Base-by-base conservation (phyloP, 1,140 invertebrate species). In the Spodoptera frugiperda region DNA sequence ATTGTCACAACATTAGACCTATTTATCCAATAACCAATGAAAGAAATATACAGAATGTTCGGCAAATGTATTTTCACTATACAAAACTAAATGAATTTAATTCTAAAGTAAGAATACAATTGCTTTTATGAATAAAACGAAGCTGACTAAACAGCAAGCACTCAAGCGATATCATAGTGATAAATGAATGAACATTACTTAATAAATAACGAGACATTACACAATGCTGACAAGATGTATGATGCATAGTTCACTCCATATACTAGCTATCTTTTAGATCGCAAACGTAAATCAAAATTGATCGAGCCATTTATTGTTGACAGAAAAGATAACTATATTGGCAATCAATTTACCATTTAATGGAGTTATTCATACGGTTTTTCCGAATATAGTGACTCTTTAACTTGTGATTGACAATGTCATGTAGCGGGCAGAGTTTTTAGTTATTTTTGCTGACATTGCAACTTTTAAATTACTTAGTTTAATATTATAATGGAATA, bases 221-320 rank as follows among this genome's bases (percentile, higher is more conserved):
- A 68, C 65, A 68, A 33, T 30, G 53, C 48, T 68, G 48, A 53
- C 48, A 68, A 68, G 48, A 68, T 53, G 51, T 68, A 68, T 68
- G 65, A 68, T 49, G 48, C 11, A 25, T 51, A 44, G n/a, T 17
- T 33, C 59, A 3, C 33, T n/a, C 59, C 59, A 44, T 63, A 63
- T 19, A n/a, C 33, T 6, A 17, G 33, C 54, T 57, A 57, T 63
- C 30, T 63, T 3, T 11, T 25, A 44, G n/a, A 63, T 14, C 33
- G 9, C 33, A 39, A 44, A 44, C 39, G 33, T 44, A 63, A 19
- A 63, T 63, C 59, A 63, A 63, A 63, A 63, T 63, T 63, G 59
- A 63, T 44, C 59, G 59, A n/a, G 30, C 17, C 59, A 63, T 63
- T 63, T 15, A 63, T 44, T 63, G 33, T 44, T 44, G 59, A 61